Percentiles rank a stretch among this genome's conserved stretches.
Evolutionary conservation across 2,888 invertebrate genomes (phyloP).

Genomic region (Tipula confusa): DNA sequence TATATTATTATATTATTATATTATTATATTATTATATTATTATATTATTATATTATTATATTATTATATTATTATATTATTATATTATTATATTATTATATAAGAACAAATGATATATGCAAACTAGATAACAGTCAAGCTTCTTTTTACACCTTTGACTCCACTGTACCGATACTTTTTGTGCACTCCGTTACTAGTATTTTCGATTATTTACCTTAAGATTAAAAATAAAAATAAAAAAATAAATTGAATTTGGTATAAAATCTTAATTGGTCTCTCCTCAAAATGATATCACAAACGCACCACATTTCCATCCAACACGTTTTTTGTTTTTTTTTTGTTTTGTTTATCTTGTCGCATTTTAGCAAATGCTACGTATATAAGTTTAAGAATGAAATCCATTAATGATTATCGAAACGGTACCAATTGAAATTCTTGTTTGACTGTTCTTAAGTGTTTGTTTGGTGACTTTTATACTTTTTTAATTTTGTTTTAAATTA

Average conservation of each 20-base stretch:
- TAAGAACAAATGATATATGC: too few relatives aligned
- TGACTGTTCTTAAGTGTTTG: slow-evolving; percentile 20
- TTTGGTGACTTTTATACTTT: not conserved
- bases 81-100: too few relatives aligned
- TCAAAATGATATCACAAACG: slow-evolving; percentile 1
- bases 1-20: too few relatives aligned
- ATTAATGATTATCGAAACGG: slow-evolving; percentile 9
- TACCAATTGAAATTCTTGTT: slow-evolving; percentile 20
- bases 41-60: too few relatives aligned
- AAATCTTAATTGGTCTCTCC: slow-evolving; percentile 3
- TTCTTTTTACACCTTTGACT: not conserved
- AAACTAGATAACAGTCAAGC: too few relatives aligned
- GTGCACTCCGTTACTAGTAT: too few relatives aligned
- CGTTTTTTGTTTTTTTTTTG: not conserved
- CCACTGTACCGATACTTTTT: not conserved
- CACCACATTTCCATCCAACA: not conserved
- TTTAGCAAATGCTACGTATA: not conserved
- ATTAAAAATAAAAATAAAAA: not conserved
- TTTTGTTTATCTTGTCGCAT: not conserved
- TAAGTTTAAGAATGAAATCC: not conserved
- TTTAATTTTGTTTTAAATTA: not conserved
- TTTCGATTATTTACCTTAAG: not conserved
- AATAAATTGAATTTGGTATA: not conserved
- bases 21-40: too few relatives aligned
- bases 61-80: too few relatives aligned